A percentile compares a stretch with the other conserved stretches of the same genome.
Evolutionary conservation across 2,888 invertebrate genomes (phyloP).

Genomic region (Pegoplata infirma): DNA sequence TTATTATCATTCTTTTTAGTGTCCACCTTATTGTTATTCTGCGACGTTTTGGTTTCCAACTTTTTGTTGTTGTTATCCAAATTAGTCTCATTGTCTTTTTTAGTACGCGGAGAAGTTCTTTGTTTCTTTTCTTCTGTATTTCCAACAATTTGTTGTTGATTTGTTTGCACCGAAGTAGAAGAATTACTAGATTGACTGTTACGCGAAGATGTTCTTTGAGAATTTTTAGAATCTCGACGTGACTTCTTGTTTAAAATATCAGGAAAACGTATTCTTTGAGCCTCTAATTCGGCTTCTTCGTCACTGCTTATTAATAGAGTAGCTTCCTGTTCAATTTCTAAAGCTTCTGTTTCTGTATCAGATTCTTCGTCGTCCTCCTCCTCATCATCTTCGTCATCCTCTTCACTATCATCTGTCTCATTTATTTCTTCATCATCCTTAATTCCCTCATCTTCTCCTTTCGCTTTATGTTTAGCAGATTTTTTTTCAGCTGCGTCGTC

Average conservation of each 20-base stretch:
- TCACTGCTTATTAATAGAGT: conserved; percentile 72
- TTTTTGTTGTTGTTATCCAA: neutral
- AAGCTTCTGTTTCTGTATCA: conserved; percentile 60
- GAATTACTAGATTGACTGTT: conserved; percentile 45
- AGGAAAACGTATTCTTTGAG: conserved; percentile 72
- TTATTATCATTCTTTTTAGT: conserved; percentile 14
- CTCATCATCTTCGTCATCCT: conserved; percentile 67
- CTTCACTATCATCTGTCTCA: conserved; percentile 66
- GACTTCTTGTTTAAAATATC: conserved; percentile 64
- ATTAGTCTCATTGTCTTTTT: neutral
- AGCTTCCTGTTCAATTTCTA: conserved; percentile 68
- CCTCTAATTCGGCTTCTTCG: conserved; percentile 73
- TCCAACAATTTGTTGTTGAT: neutral
- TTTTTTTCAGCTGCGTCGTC: no score
- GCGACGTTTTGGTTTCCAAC: conserved; percentile 12
- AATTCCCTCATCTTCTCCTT: conserved; percentile 59
- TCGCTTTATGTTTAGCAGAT: conserved; percentile 28
- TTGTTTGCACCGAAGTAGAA: conserved; percentile 7
- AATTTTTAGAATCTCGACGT: conserved; percentile 49
- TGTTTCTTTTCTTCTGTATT: conserved; percentile 28
- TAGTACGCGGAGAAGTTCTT: conserved; percentile 27
- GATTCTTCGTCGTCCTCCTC: conserved; percentile 67
- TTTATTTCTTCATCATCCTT: conserved; percentile 64
- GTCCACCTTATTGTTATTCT: conserved; percentile 10
- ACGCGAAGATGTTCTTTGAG: conserved; percentile 53